phyloP scores from a whole-genome alignment of 2,113 vertebrate species.

The Chaetorhynchus papuensis region DNA sequence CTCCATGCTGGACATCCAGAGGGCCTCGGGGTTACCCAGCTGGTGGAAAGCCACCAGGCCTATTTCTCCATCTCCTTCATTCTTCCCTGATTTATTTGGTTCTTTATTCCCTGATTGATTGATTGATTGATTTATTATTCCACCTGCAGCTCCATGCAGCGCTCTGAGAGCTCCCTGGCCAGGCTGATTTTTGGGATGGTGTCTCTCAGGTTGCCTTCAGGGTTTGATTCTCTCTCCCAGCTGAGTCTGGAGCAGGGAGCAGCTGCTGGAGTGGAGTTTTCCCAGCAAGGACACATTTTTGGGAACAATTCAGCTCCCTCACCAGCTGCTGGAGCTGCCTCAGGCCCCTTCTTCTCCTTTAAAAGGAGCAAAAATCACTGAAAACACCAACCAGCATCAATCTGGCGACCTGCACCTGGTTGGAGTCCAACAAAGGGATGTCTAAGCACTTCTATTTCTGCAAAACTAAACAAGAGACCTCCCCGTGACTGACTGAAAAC shows the following conservation, averaged over 20 bases:
- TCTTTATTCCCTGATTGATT: background rate
- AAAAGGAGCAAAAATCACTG: conserved; percentile 68
- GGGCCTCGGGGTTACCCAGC: background rate
- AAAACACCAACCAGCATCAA: background rate
- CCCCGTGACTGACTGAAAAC: background rate
- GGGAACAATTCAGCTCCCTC: conserved; percentile 40
- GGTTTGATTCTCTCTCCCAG: conserved; percentile 34
- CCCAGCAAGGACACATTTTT: conserved; percentile 46
- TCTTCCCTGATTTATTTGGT: background rate
- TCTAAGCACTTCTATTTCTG: conserved; percentile 1
- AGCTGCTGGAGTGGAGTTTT: conserved; percentile 54
- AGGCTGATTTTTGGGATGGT: conserved; percentile 62
- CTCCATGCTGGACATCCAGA: background rate
- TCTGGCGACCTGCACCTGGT: background rate
- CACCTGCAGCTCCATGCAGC: background rate
- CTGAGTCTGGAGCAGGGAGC: conserved; percentile 54
- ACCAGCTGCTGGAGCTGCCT: conserved; percentile 58
- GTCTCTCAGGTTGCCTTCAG: conserved; percentile 58
- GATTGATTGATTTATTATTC: fast-evolving
- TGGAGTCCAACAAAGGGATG: background rate
- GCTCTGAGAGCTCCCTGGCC: conserved; percentile 57
- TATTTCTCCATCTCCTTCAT: fast-evolving
- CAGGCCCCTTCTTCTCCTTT: conserved; percentile 48
- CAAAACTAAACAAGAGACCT: background rate
- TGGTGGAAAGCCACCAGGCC: too few relatives aligned